Base-by-base conservation (phyloP, 2,113 vertebrate species). In the Anguilla japonica region DNA sequence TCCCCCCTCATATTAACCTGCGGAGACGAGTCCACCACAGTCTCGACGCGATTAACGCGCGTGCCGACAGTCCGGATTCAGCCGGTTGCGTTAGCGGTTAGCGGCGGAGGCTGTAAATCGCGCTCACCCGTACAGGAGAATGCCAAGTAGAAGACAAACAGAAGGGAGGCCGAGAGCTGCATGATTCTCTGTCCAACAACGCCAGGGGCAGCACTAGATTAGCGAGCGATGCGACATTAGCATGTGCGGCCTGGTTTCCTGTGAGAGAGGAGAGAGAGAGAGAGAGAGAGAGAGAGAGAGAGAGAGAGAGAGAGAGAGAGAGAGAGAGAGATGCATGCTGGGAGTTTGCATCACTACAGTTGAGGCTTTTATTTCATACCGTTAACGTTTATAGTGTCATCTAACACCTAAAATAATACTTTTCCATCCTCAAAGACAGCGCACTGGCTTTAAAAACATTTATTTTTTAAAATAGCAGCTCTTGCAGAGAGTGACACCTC, bases 171-270 rank as follows among this genome's bases (percentile, higher is more conserved):
- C 88, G 93, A 89, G 90, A 83, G 89, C 86, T 90, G 91, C 96
- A 96, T 96, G 93, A 89, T 94, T 94, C 87, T 91, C 88, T 84
- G 87, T 79, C 84, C 91, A 87, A 90, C 90, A 40, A 80, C 92
- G 91, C 94, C 92, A 89, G 89, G 88, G 91, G 89, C 90, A 90
- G 89, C 88, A 89, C 89, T 89, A 91, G 87, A 92, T 87, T 60
- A 89, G 89, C 88, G 85, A 91, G 85, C 87, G 90, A 88, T 90
- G 93, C 90, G 89, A 93, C 94, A 95, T 96, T 78, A 94, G 95
- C 92, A 91, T 92, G 85, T 91, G 85, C 18, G 87, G 88, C 85
- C 63, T 91, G 67, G 82, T 90, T 91, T 93, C 93, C 94, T 94
- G 82, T 1, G 81, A 83, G 53, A 81, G 20, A 81, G 78, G 39